Evolutionary conservation across 2,888 invertebrate species (phyloP), one percentile per base, ranked within the genome.

Genomic region (Lycophotia porphyrea): DNA sequence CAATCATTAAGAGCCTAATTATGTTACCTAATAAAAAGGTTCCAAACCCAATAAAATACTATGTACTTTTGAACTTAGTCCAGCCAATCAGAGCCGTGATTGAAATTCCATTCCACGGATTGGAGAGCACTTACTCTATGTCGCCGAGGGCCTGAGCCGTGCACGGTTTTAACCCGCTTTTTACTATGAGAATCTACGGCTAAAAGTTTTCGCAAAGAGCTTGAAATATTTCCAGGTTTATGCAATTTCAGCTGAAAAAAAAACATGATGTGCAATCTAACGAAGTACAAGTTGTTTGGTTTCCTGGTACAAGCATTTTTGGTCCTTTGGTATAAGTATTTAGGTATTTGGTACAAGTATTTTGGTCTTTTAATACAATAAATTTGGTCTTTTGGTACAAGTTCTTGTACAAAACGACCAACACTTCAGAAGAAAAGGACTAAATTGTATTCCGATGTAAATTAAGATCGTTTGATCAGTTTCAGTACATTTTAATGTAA

Each of bases 61-160:
- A 69, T 44, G 63, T 44, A 42, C 60, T 42, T 47, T 64, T 64
- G 67, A 87, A 85, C 76, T 86, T 78, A 80, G 70, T 81, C 78
- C 71, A 84, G 88, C 84, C 88, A 89, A 90, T 90, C 88, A 88
- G 75, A 85, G 47, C 64, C 66, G 76, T 86, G 87, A 84, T 84
- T 87, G 86, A 82, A 86, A 87, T 86, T 85, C 88, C 90, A 88
- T 90, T 87, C 83, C 73, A 81, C 84, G 86, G 78, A 85, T 82
- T 76, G 82, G 67, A 89, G 87, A 78, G 87, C 85, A 80, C 89
- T 90, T 76, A 64, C 78, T 81, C 68, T 77, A 78, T 79, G 82
- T 82, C 85, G 73, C 82, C 67, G 76, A 82, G 81, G 75, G 81
- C 78, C 71, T 79, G 71, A 49, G 58, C 39, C 44, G 60, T 61